Evolutionary conservation across 1,140 invertebrate genomes (phyloP), one percentile per base, ranked within the genome.

Genomic region (Cephus cinctus): DNA sequence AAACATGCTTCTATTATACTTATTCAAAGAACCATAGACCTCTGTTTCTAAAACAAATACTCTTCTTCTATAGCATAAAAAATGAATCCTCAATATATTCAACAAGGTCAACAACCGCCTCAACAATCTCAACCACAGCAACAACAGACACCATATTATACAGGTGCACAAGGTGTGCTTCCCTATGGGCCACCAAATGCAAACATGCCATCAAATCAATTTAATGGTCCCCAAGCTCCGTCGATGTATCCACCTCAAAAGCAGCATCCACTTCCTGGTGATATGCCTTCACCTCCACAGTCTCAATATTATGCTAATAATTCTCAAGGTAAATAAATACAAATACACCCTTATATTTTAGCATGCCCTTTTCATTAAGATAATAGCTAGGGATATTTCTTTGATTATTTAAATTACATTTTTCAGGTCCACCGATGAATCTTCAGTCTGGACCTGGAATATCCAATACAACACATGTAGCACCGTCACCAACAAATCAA

Each of bases 41-140:
- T n/a, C n/a, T n/a, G n/a, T n/a, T n/a, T n/a, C n/a, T n/a, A n/a
- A n/a, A n/a, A n/a, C n/a, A n/a, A n/a, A n/a, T n/a, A n/a, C n/a
- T n/a, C 32, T 35, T 23, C n/a, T 31, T 5, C 18, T 43, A 20
- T 23, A n/a, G 25, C 30, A 50, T 46, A 35, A 54, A 63, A 55
- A 38, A 71, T 71, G 65, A 67, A 73, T 61, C 63, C 67, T 11
- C 64, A 69, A 45, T 67, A 65, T 36, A 56, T 69, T 52, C 64
- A 68, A 20, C 64, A 61, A 23, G 44, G 51, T 30, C 57, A 57
- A 20, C 61, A 69, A 39, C n/a, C n/a, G n/a, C n/a, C n/a, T n/a
- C n/a, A n/a, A n/a, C n/a, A n/a, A n/a, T n/a, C n/a, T n/a, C n/a
- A n/a, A n/a, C n/a, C n/a, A n/a, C 61, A 65, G 27, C 41, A 50